phyloP scores from a whole-genome alignment of 2,888 invertebrate species.

The Ommatoiulus sabulosus region DNA sequence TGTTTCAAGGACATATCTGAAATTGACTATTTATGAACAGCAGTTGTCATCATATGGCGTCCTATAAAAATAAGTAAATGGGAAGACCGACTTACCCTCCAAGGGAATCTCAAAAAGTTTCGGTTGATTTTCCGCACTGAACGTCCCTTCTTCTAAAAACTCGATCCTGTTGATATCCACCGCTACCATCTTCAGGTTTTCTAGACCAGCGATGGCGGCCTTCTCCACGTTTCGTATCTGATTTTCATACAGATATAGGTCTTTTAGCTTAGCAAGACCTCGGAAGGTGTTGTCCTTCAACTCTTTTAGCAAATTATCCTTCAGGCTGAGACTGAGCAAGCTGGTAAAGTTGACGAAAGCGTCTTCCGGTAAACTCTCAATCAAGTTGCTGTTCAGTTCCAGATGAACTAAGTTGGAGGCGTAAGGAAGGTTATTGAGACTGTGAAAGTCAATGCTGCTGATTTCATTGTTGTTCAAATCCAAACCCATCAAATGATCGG shows the following conservation, averaged over 20 bases:
- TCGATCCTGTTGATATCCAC: neutral
- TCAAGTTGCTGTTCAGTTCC: neutral
- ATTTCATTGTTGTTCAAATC: neutral
- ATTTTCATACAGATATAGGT: neutral
- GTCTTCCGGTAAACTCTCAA: slow-evolving; percentile 6
- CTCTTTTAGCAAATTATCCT: neutral
- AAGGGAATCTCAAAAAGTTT: slow-evolving; percentile 3
- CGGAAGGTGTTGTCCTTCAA: neutral
- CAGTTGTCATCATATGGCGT: too few relatives aligned
- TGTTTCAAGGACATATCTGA: too few relatives aligned
- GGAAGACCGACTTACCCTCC: neutral
- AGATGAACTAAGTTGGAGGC: neutral
- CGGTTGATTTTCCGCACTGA: neutral
- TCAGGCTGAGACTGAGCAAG: neutral
- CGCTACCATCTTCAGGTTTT: neutral
- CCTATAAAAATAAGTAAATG: too few relatives aligned
- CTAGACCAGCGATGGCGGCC: neutral
- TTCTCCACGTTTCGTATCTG: neutral
- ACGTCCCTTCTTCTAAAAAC: neutral
- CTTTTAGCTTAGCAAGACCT: neutral
- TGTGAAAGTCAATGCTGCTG: neutral
- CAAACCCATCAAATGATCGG: neutral
- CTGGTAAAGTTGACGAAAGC: neutral
- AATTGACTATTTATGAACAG: too few relatives aligned
- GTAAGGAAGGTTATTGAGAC: neutral